Conservation (phyloP, 2,888 invertebrate species). For the Hololepta plana region DNA sequence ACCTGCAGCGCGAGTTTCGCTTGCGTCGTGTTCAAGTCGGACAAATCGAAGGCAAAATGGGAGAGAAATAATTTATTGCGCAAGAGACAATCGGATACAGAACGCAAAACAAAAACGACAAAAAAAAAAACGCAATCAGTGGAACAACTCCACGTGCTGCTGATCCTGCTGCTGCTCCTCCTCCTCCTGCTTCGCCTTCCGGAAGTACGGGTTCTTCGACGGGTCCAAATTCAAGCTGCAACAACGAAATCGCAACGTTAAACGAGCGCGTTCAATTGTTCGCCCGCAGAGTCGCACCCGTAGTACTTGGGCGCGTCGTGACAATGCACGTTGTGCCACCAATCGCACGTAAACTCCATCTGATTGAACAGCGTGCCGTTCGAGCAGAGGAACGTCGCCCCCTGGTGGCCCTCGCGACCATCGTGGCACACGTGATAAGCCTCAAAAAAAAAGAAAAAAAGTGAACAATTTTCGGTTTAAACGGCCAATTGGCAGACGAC, state of each 20-base stretch:
- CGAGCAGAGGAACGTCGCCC: conserved; percentile 67
- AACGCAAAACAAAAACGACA: not conserved
- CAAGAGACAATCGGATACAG: conserved; percentile 1
- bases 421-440: conserved; percentile 80
- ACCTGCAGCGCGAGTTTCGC: too few relatives aligned
- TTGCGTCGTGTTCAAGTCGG: not conserved
- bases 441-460: conserved; percentile 24
- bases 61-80: too few relatives aligned
- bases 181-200: conserved; percentile 48
- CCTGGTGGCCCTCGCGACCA: conserved; percentile 68
- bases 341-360: conserved; percentile 70
- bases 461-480: conserved; percentile 1
- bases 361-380: conserved; percentile 80
- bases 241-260: conserved; percentile 10
- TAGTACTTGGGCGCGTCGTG: conserved; percentile 54
- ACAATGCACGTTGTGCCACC: conserved; percentile 86
- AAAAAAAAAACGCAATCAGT: conserved; percentile 1
- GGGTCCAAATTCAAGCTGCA: conserved; percentile 63
- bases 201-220: conserved; percentile 60
- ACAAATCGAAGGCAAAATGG: too few relatives aligned
- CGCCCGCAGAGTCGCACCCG: too few relatives aligned
- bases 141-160: too few relatives aligned
- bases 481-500: too few relatives aligned
- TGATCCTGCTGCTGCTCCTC: conserved; percentile 15
- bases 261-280: not conserved